These are phyloP conservation scores for Bombus breviceps DNA, from an alignment of 1,140 invertebrate species.

Conservation along the genomic window DNA sequence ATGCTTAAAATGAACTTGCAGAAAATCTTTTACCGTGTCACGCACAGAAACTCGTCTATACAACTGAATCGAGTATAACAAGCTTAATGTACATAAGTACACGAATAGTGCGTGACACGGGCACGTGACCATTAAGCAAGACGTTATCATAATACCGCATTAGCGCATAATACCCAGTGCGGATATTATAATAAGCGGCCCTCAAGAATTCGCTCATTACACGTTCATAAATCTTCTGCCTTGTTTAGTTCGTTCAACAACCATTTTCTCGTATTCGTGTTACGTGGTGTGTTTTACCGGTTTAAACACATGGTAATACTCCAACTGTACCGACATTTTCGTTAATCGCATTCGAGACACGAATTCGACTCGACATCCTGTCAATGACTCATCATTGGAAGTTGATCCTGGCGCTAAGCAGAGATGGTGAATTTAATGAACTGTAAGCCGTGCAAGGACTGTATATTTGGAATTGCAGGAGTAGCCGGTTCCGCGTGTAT, in stretches of 20 bases:
- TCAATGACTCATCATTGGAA: neutral
- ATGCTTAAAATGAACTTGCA: too few species aligned
- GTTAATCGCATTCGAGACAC: neutral
- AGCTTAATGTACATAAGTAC: neutral
- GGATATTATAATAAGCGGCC: slow-evolving; percentile 64
- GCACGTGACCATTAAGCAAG: slow-evolving; percentile 52
- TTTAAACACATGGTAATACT: too few species aligned
- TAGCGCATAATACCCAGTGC: slow-evolving; percentile 42
- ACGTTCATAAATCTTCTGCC: slow-evolving; percentile 53
- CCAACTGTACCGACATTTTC: too few species aligned
- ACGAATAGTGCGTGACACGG: neutral
- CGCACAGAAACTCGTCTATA: neutral
- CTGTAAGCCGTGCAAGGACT: neutral
- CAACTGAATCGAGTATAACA: neutral
- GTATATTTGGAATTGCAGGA: neutral
- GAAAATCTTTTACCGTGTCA: neutral
- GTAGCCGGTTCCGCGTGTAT: neutral
- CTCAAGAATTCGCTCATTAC: slow-evolving; percentile 34
- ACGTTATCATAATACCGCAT: slow-evolving; percentile 62
- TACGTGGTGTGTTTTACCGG: too few species aligned
- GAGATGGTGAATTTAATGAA: neutral
- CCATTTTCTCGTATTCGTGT: neutral
- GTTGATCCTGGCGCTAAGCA: neutral
- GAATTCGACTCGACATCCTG: neutral
- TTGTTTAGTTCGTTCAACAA: neutral